A percentile compares a stretch with the other conserved stretches of the same genome.
phyloP scores from a whole-genome alignment of 2,888 invertebrate genomes.

The Eristalinus sepulchralis region DNA sequence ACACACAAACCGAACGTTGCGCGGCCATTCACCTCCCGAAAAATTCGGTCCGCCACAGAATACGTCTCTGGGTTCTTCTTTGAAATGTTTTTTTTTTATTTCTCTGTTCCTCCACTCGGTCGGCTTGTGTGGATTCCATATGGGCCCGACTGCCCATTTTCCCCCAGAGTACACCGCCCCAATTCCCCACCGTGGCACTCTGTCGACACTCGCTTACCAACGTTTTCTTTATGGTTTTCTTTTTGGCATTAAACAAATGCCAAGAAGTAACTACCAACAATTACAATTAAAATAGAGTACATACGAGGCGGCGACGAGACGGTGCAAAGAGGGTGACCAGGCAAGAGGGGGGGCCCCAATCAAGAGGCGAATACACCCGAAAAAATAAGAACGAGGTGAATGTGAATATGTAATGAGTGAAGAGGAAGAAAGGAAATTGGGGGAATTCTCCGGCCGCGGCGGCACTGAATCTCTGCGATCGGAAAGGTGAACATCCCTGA shows the following conservation, averaged over 20 bases:
- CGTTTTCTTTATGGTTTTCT: conserved; percentile 13
- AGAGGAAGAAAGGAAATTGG: conserved; percentile 12
- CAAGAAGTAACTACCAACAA: conserved; percentile 63
- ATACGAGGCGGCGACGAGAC: conserved; percentile 4
- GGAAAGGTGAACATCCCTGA: conserved; percentile 37
- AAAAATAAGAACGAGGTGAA: conserved; percentile 53
- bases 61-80: conserved; percentile 22
- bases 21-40: conserved; percentile 79
- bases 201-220: not conserved
- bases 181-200: not conserved
- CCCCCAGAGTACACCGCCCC: not conserved
- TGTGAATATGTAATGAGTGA: conserved; percentile 72
- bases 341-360: not conserved
- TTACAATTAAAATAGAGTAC: conserved; percentile 71
- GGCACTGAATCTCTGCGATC: conserved; percentile 12
- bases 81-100: conserved; percentile 15
- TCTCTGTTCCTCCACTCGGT: not conserved
- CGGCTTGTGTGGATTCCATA: conserved; percentile 39
- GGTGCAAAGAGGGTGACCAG: conserved; percentile 7
- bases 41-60: conserved; percentile 68
- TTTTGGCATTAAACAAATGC: conserved; percentile 59
- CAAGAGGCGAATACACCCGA: conserved; percentile 49
- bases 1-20: conserved; percentile 72
- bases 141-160: conserved; percentile 38
- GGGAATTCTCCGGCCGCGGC: conserved; percentile 1